These are phyloP conservation scores for Anseranas semipalmata DNA, from an alignment of 2,113 vertebrate genomes.

Conservation along the genomic window DNA sequence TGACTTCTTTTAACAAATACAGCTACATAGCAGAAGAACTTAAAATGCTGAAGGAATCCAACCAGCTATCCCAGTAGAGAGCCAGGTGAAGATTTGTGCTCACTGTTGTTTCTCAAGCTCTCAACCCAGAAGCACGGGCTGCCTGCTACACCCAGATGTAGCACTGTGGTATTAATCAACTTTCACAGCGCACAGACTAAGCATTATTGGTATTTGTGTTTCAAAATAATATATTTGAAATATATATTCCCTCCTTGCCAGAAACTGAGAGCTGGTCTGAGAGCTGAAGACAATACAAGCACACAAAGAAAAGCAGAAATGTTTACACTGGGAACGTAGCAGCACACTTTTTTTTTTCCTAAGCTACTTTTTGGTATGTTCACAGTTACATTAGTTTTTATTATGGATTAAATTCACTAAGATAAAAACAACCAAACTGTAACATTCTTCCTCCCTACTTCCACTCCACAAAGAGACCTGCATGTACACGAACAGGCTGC, in stretches of 20 bases:
- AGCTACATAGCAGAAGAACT: neutral
- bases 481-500: neutral
- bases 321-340: accelerated
- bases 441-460: neutral
- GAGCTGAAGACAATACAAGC: neutral
- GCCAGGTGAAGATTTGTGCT: neutral
- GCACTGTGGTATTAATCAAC: neutral
- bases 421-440: neutral
- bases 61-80: neutral
- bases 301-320: neutral
- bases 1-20: neutral
- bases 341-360: neutral
- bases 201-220: neutral
- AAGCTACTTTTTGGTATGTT: neutral
- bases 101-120: neutral
- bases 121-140: neutral
- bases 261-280: neutral
- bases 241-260: neutral
- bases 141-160: neutral
- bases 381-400: neutral
- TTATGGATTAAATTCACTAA: neutral
- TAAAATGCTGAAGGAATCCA: neutral
- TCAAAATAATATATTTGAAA: neutral
- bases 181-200: neutral
- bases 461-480: neutral